phyloP scores from a whole-genome alignment of 2,888 invertebrate species.

The Drosophila melanosoma region DNA sequence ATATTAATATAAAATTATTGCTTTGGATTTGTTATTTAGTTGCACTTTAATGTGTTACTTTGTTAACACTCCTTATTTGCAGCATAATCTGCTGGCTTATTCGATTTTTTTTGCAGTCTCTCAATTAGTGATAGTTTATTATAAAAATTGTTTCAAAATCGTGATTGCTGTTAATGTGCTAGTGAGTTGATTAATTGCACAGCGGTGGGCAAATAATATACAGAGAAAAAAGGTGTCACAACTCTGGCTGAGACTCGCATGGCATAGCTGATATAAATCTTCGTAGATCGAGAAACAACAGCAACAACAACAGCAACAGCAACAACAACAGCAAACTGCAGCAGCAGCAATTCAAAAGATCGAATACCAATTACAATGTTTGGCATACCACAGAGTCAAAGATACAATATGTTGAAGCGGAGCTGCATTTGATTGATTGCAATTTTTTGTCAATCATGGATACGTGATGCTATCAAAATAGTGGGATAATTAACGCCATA shows the following conservation, averaged over 20 bases:
- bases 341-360: constrained; percentile 55
- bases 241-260: constrained; percentile 31
- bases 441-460: constrained; percentile 72
- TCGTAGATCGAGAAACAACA: constrained; percentile 40
- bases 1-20: neutral
- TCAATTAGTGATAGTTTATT: neutral
- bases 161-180: constrained; percentile 25
- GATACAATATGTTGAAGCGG: constrained; percentile 47
- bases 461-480: constrained; percentile 80
- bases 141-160: constrained; percentile 1
- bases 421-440: constrained; percentile 73
- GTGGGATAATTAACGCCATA: constrained; percentile 80
- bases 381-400: constrained; percentile 63
- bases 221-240: constrained; percentile 46
- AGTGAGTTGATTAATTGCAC: constrained; percentile 66
- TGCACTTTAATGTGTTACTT: neutral
- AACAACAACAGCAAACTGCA: neutral
- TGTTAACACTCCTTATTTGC: neutral
- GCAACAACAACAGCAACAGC: neutral
- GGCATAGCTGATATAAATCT: constrained; percentile 62
- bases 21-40: neutral
- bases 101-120: neutral
- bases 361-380: constrained; percentile 74
- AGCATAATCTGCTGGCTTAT: neutral
- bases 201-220: constrained; percentile 47